Evolutionary conservation across 1,140 invertebrate species (phyloP), one percentile per base, ranked within the genome.

Genomic region (Tribolium madens): DNA sequence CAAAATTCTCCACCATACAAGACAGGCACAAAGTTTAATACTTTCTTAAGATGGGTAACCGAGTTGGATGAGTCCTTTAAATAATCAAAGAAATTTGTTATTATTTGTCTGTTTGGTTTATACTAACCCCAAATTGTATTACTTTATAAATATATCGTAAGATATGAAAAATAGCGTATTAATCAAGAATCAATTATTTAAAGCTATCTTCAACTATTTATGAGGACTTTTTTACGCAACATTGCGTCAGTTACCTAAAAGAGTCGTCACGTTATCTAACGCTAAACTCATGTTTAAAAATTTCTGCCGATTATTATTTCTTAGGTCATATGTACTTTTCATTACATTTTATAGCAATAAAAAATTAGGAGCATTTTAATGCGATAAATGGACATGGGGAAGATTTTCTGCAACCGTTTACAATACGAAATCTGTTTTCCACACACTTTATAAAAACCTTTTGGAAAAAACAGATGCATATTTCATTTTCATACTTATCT

Each of bases 11-110:
- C 79, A 80, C 75, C 77, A 79, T 79, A 80, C 73, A 82, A 80
- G 80, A 82, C 76, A 84, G 83, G 83, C 83, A 84, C 83, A 81
- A 83, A 84, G 82, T 83, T 82, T 77, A 78, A 80, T 81, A 80
- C 78, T 80, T 72, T 76, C 64, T 70, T 74, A 33, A 64, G 57
- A 57, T 72, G 14, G 47, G 36, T 31, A 64, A 64, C 57, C 13
- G 3, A 64, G 36, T 10, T 1, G 57, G 57, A 21, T 64, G 26
- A 64, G 26, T 64, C 31, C 21, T 36, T 15, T 33, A 64, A 64
- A 31, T 26, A 64, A 64, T 64, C 21, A 31, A 64, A 64, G 57
- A 36, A 64, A 57, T 57, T 31, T 60, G 21, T 60, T 57, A 75
- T 69, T 69, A 75, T 75, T 75, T 75, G 74, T 75, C 74, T 75